Evolutionary conservation across 2,113 vertebrate species (phyloP), one percentile per base, ranked within the genome.

Genomic region (Periophthalmus modestus): DNA sequence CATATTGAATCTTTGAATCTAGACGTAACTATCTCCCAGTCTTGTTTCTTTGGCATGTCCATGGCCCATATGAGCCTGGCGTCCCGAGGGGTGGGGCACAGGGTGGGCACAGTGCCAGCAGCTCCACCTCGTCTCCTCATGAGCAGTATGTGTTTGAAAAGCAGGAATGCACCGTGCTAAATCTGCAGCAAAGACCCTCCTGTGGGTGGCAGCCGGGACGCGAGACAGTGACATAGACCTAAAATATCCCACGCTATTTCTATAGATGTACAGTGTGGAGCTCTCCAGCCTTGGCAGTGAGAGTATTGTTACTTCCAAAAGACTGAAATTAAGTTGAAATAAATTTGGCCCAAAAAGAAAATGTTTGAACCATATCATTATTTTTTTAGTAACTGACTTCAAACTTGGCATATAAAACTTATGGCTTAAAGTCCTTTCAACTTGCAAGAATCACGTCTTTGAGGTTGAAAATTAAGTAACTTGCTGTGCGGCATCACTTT

Each of bases 151-250:
- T 63, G 77, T 77, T 57, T 85, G 78, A 89, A 89, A 85, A 68
- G 80, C 79, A 87, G 87, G 80, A 91, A 89, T 86, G 84, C 75
- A 74, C 69, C 89, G 74, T 79, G 82, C 48, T 84, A 81, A 89
- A 88, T 91, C 67, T 79, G 72, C 75, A 75, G 75, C 85, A 81
- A 76, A 69, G 72, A n/a, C 71, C 68, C 57, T 59, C 57, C 23
- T 73, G 82, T 73, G 72, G 74, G 72, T 68, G 79, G 85, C 85
- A 84, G 66, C 48, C 75, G 24, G 73, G 81, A 67, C 81, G 76
- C 74, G 73, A 75, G 71, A 33, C 23, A 39, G 10, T 19, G 62
- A 65, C 33, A 65, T 7, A 13, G 34, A 65, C 62, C 61, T 18
- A 65, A 65, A 65, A 65, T 65, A 65, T 65, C 62, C 34, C 62